Percentiles rank a stretch among this genome's conserved stretches.
phyloP scores from a whole-genome alignment of 92 coral and sea anemone species.

The Montipora capitata region DNA sequence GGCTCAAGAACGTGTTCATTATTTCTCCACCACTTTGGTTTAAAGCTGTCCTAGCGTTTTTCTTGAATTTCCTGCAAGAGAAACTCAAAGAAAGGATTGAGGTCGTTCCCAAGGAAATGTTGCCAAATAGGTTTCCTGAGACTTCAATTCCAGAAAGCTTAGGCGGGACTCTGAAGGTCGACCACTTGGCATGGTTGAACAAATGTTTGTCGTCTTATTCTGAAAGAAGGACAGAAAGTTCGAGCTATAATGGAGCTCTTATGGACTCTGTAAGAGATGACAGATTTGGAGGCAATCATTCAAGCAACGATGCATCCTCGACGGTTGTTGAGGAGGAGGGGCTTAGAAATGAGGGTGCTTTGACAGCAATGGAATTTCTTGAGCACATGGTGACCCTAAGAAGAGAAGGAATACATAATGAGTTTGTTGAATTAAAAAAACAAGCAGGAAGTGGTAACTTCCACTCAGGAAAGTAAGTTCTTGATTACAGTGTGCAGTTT shows the following conservation, averaged over 20 bases:
- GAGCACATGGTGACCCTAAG: conserved; percentile 84
- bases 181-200: conserved; percentile 86
- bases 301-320: not conserved
- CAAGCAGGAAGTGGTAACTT: conserved; percentile 74
- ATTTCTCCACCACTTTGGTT: conserved; percentile 98
- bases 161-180: conserved; percentile 83
- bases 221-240: conserved; percentile 1
- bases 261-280: not conserved
- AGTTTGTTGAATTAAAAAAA: conserved; percentile 78
- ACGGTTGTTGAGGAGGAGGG: conserved; percentile 37
- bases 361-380: conserved; percentile 83
- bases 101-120: conserved; percentile 73
- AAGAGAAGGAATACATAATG: conserved; percentile 80
- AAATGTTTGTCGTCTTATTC: conserved; percentile 77
- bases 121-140: conserved; percentile 78
- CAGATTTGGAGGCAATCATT: not conserved
- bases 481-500: too few relatives aligned
- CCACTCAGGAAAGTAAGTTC: conserved; percentile 76
- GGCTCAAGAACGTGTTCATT: conserved; percentile 91
- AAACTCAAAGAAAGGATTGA: conserved; percentile 92
- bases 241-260: conserved; percentile 1
- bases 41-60: conserved; percentile 84
- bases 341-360: conserved; percentile 74
- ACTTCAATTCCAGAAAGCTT: conserved; percentile 83
- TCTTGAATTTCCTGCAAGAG: conserved; percentile 89